These are phyloP conservation scores for Lasioglossum albipes DNA, from an alignment of 1,140 invertebrate genomes.

Conservation along the genomic window DNA sequence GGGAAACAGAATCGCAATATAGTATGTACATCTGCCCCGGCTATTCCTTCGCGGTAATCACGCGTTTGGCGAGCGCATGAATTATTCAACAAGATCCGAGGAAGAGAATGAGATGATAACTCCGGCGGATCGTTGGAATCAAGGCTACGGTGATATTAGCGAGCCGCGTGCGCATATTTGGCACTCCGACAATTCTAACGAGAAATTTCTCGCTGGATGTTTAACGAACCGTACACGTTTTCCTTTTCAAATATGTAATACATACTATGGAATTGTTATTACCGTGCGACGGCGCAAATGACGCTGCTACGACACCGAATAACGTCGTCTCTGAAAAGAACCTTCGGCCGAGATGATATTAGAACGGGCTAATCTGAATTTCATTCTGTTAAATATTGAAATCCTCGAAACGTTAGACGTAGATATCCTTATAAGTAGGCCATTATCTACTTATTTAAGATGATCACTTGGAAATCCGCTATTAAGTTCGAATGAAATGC, in stretches of 20 bases:
- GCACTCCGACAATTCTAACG: conserved; percentile 33
- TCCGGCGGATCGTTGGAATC: conserved; percentile 45
- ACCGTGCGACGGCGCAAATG: background rate
- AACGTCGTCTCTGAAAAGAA: too few species aligned
- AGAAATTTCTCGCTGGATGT: conserved; percentile 42
- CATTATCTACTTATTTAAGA: background rate
- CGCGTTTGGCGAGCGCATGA: conserved; percentile 39
- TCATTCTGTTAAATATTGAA: background rate
- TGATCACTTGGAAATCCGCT: background rate
- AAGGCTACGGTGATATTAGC: conserved; percentile 47
- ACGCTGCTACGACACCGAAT: background rate
- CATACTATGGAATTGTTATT: conserved; percentile 30
- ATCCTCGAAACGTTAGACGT: background rate
- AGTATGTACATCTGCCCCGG: background rate
- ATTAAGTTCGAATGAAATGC: background rate
- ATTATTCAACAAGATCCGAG: conserved; percentile 55
- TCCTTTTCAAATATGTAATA: conserved; percentile 34
- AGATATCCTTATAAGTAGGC: conserved; percentile 1
- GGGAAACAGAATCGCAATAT: conserved; percentile 22
- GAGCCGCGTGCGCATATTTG: conserved; percentile 47
- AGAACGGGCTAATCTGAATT: background rate
- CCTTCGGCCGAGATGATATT: too few species aligned
- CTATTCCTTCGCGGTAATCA: conserved; percentile 8
- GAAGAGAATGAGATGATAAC: conserved; percentile 55
- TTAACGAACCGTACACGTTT: conserved; percentile 15